phyloP scores from a whole-genome alignment of 2,888 invertebrate genomes.

The Drosophila setosimentum region DNA sequence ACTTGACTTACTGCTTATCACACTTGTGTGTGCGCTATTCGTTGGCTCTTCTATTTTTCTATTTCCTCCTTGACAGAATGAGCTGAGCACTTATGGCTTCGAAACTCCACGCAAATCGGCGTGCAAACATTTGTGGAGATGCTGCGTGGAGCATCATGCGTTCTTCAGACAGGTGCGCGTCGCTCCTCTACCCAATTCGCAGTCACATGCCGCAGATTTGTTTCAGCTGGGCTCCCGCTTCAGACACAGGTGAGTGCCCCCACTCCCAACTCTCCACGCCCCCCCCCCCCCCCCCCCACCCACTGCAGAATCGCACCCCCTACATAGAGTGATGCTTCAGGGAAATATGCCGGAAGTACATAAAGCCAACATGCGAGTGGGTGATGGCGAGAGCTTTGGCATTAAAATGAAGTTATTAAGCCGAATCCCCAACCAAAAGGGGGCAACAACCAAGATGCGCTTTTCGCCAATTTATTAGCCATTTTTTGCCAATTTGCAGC shows the following conservation, averaged over 20 bases:
- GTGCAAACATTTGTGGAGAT: slow-evolving; percentile 98
- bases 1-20: slow-evolving; percentile 68
- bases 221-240: slow-evolving; percentile 92
- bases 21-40: slow-evolving; percentile 44
- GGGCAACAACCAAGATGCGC: slow-evolving; percentile 26
- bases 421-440: neutral
- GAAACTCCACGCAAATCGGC: slow-evolving; percentile 96
- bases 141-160: slow-evolving; percentile 97
- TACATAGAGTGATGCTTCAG: slow-evolving; percentile 13
- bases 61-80: slow-evolving; percentile 88
- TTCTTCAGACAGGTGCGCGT: slow-evolving; percentile 95
- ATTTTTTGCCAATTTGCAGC: slow-evolving; percentile 56
- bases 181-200: slow-evolving; percentile 87
- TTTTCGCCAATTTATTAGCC: slow-evolving; percentile 56
- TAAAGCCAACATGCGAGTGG: slow-evolving; percentile 48
- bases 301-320: neutral
- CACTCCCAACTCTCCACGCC: too few species aligned
- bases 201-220: slow-evolving; percentile 89
- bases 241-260: slow-evolving; percentile 89
- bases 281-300: neutral
- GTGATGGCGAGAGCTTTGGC: slow-evolving; percentile 34
- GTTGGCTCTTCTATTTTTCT: slow-evolving; percentile 3
- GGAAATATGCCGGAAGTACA: slow-evolving; percentile 62
- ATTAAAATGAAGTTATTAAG: slow-evolving; percentile 63
- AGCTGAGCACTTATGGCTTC: slow-evolving; percentile 98